These are phyloP conservation scores for Psilanteris sp. DNA, from an alignment of 1,140 invertebrate species.

Conservation along the genomic window DNA sequence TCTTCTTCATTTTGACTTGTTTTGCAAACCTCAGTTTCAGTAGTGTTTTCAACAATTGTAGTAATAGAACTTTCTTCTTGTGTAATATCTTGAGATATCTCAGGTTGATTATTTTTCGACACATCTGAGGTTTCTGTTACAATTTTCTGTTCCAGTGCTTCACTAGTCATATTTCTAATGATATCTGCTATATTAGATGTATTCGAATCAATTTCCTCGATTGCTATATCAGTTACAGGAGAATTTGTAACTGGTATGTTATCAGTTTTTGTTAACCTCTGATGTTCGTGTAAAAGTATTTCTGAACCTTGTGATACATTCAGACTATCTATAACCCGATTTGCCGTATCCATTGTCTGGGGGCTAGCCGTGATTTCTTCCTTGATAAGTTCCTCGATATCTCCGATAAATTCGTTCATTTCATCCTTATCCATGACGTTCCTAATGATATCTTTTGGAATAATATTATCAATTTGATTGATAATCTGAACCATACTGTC, in stretches of 20 bases:
- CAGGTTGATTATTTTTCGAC: neutral
- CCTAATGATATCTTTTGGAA: slow-evolving; percentile 75
- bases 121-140: slow-evolving; percentile 43
- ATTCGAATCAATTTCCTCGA: slow-evolving; percentile 76
- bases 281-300: slow-evolving; percentile 40
- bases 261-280: slow-evolving; percentile 61
- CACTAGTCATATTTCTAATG: slow-evolving; percentile 73
- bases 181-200: slow-evolving; percentile 77
- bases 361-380: slow-evolving; percentile 76
- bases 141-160: slow-evolving; percentile 66
- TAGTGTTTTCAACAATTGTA: neutral
- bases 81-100: neutral
- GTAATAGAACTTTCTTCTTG: too few relatives aligned
- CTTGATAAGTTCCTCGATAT: slow-evolving; percentile 78
- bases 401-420: slow-evolving; percentile 79
- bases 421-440: slow-evolving; percentile 78
- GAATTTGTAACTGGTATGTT: slow-evolving; percentile 68
- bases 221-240: slow-evolving; percentile 71
- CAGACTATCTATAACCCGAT: slow-evolving; percentile 57
- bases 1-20: neutral
- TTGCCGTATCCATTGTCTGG: slow-evolving; percentile 53
- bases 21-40: neutral
- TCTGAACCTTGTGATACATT: slow-evolving; percentile 40
- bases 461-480: slow-evolving; percentile 76
- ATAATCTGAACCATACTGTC: slow-evolving; percentile 76